Evolutionary conservation across 2,888 invertebrate genomes (phyloP).

Genomic region (Synanthedon vespiformis): DNA sequence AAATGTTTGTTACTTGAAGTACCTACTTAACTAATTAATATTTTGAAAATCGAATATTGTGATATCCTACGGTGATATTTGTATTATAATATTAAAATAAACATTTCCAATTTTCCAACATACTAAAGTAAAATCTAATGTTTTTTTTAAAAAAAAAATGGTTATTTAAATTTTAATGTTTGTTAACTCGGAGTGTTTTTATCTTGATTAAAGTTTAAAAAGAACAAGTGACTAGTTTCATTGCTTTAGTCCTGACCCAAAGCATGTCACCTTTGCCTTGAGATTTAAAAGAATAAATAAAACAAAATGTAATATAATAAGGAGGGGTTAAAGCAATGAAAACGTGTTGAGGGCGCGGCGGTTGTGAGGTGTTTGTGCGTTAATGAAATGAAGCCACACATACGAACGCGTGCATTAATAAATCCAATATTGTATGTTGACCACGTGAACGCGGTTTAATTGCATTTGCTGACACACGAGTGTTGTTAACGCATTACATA

Average conservation of each 20-base stretch:
- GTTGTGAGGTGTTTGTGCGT: constrained; percentile 4
- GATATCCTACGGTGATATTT: neutral
- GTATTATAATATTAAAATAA: neutral
- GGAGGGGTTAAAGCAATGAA: constrained; percentile 66
- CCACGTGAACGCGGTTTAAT: neutral
- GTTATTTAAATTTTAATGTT: constrained; percentile 1
- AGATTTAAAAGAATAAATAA: constrained; percentile 4
- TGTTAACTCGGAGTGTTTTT: constrained; percentile 24
- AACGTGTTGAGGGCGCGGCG: constrained; percentile 22
- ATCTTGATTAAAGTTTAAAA: constrained; percentile 32
- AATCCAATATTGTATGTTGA: constrained; percentile 19
- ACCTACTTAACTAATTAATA: no score
- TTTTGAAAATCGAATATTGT: neutral
- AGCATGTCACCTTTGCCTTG: constrained; percentile 10
- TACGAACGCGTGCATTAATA: constrained; percentile 14
- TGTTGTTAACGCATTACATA: neutral
- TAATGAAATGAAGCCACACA: constrained; percentile 20
- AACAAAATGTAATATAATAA: constrained; percentile 4
- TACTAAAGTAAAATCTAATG: no score
- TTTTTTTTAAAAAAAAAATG: no score
- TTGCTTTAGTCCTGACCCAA: constrained; percentile 60
- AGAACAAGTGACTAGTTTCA: constrained; percentile 47
- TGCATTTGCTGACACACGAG: neutral
- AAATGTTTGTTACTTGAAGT: no score
- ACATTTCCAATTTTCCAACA: neutral